These are phyloP conservation scores for Biston betularia DNA, from an alignment of 2,888 invertebrate species.

Conservation along the genomic window DNA sequence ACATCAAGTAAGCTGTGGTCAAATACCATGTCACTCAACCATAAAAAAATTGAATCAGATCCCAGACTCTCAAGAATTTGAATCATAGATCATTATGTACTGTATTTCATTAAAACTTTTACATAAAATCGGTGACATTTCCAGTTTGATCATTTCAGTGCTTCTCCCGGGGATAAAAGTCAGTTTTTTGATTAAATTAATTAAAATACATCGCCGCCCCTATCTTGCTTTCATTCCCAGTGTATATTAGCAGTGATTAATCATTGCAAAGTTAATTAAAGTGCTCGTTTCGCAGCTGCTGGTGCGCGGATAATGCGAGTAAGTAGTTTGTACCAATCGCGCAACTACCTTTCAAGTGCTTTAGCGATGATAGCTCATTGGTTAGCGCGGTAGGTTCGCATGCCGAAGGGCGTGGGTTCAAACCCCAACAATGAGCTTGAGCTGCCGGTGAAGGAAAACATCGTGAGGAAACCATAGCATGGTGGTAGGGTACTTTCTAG, in stretches of 20 bases:
- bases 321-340: slow-evolving; percentile 34
- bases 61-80: too few species aligned
- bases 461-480: too few species aligned
- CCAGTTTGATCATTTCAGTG: not conserved
- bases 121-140: not conserved
- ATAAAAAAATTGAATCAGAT: too few species aligned
- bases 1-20: too few species aligned
- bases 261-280: slow-evolving; percentile 59
- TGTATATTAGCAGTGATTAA: slow-evolving; percentile 60
- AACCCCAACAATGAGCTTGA: too few species aligned
- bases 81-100: too few species aligned
- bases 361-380: too few species aligned
- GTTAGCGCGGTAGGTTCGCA: too few species aligned
- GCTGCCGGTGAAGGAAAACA: too few species aligned
- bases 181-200: slow-evolving; percentile 22
- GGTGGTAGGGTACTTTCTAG: too few species aligned
- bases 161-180: slow-evolving; percentile 3
- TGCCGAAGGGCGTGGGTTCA: too few species aligned
- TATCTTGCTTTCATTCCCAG: slow-evolving; percentile 26
- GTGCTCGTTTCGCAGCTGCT: slow-evolving; percentile 48
- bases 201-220: slow-evolving; percentile 21
- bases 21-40: too few species aligned
- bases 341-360: not conserved
- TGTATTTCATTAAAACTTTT: not conserved
- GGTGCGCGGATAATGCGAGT: slow-evolving; percentile 13